phyloP scores from a whole-genome alignment of 2,113 vertebrate genomes.

The Erythrolamprus reginae region DNA sequence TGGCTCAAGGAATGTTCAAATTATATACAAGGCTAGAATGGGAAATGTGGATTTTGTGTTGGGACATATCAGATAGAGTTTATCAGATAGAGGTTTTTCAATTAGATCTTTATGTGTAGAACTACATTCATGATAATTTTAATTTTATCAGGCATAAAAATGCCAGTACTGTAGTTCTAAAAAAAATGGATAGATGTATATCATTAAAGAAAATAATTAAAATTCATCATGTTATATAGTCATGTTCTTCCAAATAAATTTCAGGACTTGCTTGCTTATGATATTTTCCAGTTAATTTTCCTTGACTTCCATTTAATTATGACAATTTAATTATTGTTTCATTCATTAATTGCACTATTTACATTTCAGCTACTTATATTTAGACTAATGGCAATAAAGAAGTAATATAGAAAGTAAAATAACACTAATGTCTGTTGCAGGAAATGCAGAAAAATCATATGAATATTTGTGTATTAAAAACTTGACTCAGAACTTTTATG shows the following conservation, averaged over 20 bases:
- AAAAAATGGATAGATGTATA: background rate
- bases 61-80: background rate
- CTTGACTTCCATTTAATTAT: background rate
- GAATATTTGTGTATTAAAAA: background rate
- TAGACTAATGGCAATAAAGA: background rate
- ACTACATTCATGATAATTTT: no score
- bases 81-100: no score
- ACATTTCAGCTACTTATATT: background rate
- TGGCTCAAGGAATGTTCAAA: background rate
- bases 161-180: background rate
- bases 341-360: background rate
- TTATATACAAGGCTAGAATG: background rate
- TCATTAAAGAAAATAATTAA: background rate
- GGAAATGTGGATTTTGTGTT: background rate
- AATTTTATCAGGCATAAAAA: no score
- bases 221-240: background rate
- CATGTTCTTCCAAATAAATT: background rate
- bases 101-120: background rate
- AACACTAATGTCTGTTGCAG: background rate
- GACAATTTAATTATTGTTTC: background rate
- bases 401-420: background rate
- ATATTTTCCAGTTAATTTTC: background rate
- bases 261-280: constrained; percentile 7
- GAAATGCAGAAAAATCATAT: background rate
- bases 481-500: background rate